Percentiles rank a stretch among this genome's conserved stretches.
These are phyloP conservation scores for Dendrolimus pini DNA, from an alignment of 2,888 invertebrate genomes.

Conservation along the genomic window DNA sequence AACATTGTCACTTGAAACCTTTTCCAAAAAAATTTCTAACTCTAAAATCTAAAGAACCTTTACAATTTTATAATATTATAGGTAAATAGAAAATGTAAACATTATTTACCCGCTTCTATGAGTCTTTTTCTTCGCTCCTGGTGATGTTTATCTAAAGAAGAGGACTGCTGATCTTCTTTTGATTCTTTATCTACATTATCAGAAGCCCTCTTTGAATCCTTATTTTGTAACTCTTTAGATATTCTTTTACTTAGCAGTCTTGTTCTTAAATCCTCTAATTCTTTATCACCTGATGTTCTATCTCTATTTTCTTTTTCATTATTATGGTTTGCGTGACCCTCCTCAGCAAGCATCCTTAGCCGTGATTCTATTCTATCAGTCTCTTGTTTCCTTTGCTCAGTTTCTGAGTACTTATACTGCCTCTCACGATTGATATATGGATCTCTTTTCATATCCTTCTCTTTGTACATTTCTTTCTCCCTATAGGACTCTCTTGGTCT, in stretches of 20 bases:
- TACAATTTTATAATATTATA: not conserved
- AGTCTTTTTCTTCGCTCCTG: slow-evolving; percentile 81
- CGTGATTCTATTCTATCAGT: slow-evolving; percentile 60
- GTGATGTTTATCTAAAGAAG: slow-evolving; percentile 63
- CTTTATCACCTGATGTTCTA: slow-evolving; percentile 72
- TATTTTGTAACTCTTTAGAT: slow-evolving; percentile 79
- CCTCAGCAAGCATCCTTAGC: slow-evolving; percentile 53
- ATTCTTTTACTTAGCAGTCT: slow-evolving; percentile 82
- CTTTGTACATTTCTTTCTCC: slow-evolving; percentile 48
- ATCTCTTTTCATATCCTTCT: slow-evolving; percentile 55
- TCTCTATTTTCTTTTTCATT: slow-evolving; percentile 71
- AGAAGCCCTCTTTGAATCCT: slow-evolving; percentile 51
- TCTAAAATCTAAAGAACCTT: no score
- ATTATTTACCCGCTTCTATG: slow-evolving; percentile 78
- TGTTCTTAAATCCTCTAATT: slow-evolving; percentile 86
- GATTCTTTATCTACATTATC: slow-evolving; percentile 66
- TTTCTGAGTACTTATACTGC: slow-evolving; percentile 55
- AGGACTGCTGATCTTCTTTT: slow-evolving; percentile 49
- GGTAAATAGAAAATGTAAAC: not conserved
- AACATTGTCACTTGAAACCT: no score
- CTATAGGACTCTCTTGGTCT: slow-evolving; percentile 46
- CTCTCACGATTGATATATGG: slow-evolving; percentile 49
- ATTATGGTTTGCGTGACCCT: slow-evolving; percentile 47
- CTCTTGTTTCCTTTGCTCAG: slow-evolving; percentile 52
- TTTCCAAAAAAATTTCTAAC: no score